Evolutionary conservation across 2,797 vertebrate species (phyloP).

Genomic region (Phataginus tricuspis): DNA sequence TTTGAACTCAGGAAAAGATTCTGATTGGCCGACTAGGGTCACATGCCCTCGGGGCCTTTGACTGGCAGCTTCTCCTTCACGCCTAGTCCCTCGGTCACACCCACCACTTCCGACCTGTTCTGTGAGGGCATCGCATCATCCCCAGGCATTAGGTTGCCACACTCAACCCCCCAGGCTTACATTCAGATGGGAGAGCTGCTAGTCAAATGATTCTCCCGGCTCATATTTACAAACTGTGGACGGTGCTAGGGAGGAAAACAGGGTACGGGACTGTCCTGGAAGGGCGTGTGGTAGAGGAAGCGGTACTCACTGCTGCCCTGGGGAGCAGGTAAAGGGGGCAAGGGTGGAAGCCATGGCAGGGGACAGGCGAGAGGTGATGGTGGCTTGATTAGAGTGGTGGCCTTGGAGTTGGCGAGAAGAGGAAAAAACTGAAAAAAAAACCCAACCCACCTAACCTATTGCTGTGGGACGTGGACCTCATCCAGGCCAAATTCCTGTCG

Average conservation of each 20-base stretch:
- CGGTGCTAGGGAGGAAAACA: not conserved
- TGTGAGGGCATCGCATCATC: no score
- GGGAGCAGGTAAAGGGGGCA: not conserved
- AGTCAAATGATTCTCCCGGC: not conserved
- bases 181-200: not conserved
- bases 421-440: not conserved
- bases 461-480: not conserved
- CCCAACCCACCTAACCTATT: no score
- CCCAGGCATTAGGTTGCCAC: fast-evolving
- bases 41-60: not conserved
- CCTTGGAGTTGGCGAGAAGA: not conserved
- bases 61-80: not conserved
- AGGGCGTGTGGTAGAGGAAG: not conserved
- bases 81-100: not conserved
- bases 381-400: not conserved
- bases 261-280: not conserved
- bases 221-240: not conserved
- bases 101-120: not conserved
- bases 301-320: not conserved
- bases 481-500: not conserved
- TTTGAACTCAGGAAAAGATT: not conserved
- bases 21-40: not conserved
- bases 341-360: not conserved
- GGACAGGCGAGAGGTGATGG: not conserved
- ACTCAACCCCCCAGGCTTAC: not conserved